Percentiles rank a stretch among this genome's conserved stretches.
These are phyloP conservation scores for Ara ararauna DNA, from an alignment of 2,797 vertebrate species.

Conservation along the genomic window DNA sequence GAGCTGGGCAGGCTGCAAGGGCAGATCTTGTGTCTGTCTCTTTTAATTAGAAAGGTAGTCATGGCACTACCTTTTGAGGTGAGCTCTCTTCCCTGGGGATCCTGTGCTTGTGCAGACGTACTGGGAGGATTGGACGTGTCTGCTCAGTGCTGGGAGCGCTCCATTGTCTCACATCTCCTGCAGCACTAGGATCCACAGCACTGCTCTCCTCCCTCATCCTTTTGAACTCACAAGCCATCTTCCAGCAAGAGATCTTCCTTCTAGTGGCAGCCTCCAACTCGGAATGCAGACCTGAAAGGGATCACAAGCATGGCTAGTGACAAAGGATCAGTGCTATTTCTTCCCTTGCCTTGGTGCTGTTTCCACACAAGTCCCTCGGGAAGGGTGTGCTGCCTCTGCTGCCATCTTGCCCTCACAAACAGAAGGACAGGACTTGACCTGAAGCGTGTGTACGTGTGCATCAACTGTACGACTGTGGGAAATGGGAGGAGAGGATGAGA, in stretches of 20 bases:
- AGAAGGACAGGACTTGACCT: background rate
- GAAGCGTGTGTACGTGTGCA: background rate
- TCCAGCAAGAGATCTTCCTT: background rate
- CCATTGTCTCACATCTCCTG: background rate
- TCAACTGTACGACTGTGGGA: background rate
- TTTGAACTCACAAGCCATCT: background rate
- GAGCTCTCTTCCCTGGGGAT: background rate
- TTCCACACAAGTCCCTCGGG: background rate
- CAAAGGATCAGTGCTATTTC: fast-evolving
- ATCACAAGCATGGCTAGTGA: background rate
- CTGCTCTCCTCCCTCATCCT: background rate
- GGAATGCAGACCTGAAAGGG: background rate
- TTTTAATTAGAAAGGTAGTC: background rate
- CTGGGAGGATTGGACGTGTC: background rate
- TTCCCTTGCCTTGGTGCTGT: background rate
- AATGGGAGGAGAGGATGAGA: background rate
- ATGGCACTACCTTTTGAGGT: background rate
- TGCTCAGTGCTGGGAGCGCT: background rate
- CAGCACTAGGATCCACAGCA: background rate
- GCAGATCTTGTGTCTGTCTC: background rate
- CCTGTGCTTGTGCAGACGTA: fast-evolving
- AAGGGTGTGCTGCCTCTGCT: background rate
- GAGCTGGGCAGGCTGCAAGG: background rate
- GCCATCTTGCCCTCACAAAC: background rate
- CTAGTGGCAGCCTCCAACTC: background rate